phyloP scores from a whole-genome alignment of 1,140 invertebrate species.

The Penaeus vannamei region DNA sequence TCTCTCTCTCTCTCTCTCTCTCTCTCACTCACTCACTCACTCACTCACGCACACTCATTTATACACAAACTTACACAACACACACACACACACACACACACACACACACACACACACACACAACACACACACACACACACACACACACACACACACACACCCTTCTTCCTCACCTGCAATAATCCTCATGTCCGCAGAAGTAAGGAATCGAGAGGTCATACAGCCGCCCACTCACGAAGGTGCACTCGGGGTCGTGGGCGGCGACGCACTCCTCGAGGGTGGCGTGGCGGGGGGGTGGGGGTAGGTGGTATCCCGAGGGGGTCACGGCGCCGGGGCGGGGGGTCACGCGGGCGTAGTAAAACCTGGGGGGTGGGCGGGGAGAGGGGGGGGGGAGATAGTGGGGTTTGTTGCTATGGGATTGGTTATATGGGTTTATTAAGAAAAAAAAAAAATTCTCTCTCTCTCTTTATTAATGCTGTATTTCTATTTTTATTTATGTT shows the following conservation, averaged over 20 bases:
- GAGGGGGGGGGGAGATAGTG: neutral
- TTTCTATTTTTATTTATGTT: too few relatives aligned
- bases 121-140: too few relatives aligned
- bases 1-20: too few relatives aligned
- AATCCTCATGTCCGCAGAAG: constrained; percentile 79
- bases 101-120: too few relatives aligned
- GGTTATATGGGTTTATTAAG: too few relatives aligned
- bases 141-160: neutral
- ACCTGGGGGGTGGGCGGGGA: constrained; percentile 44
- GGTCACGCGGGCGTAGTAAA: constrained; percentile 69
- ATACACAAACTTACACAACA: too few relatives aligned
- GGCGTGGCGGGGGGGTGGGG: constrained; percentile 29
- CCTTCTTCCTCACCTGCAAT: constrained; percentile 76
- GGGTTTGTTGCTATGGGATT: neutral
- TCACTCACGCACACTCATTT: too few relatives aligned
- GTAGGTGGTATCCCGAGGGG: constrained; percentile 21
- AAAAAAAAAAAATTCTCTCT: too few relatives aligned
- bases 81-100: too few relatives aligned
- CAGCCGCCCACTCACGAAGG: constrained; percentile 70
- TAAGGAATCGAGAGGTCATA: constrained; percentile 77
- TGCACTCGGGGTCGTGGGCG: constrained; percentile 71
- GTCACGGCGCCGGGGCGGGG: constrained; percentile 59
- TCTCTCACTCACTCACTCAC: too few relatives aligned
- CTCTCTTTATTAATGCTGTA: too few relatives aligned
- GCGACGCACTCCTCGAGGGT: constrained; percentile 73